These are phyloP conservation scores for Ameiurus melas DNA, from an alignment of 2,113 vertebrate species.

Conservation along the genomic window DNA sequence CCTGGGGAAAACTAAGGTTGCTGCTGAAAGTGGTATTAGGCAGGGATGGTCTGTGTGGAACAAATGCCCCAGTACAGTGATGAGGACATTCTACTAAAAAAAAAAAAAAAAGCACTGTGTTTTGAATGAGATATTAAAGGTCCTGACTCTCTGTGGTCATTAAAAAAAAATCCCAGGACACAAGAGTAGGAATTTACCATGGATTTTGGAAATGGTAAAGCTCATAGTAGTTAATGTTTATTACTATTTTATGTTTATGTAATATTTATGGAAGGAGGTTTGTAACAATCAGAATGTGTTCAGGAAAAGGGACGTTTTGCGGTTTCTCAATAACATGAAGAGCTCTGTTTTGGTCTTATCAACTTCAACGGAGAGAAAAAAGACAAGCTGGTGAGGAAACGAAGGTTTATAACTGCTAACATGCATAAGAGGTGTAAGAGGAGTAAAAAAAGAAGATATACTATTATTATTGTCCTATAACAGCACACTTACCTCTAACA, in stretches of 20 bases:
- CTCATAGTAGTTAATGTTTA: neutral
- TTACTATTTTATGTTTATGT: neutral
- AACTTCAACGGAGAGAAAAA: neutral
- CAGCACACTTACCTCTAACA: neutral
- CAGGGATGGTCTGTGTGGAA: too few species aligned
- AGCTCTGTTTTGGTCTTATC: neutral
- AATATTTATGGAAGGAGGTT: neutral
- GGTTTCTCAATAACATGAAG: neutral
- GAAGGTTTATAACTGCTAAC: neutral
- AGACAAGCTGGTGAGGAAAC: neutral
- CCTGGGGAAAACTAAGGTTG: too few species aligned
- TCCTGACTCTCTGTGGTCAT: too few species aligned
- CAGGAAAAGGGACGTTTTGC: neutral
- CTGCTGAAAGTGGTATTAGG: too few species aligned
- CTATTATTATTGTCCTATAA: neutral
- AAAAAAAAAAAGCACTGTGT: too few species aligned
- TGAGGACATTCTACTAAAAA: too few species aligned
- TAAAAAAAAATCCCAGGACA: too few species aligned
- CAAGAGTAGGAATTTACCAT: neutral
- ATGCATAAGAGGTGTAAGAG: neutral
- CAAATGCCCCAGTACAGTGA: too few species aligned
- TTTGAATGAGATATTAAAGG: too few species aligned
- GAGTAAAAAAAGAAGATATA: neutral
- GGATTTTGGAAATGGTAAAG: neutral
- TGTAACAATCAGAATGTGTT: neutral